Evolutionary conservation across 2,113 vertebrate genomes (phyloP).

Genomic region (Oreotrochilus melanogaster): DNA sequence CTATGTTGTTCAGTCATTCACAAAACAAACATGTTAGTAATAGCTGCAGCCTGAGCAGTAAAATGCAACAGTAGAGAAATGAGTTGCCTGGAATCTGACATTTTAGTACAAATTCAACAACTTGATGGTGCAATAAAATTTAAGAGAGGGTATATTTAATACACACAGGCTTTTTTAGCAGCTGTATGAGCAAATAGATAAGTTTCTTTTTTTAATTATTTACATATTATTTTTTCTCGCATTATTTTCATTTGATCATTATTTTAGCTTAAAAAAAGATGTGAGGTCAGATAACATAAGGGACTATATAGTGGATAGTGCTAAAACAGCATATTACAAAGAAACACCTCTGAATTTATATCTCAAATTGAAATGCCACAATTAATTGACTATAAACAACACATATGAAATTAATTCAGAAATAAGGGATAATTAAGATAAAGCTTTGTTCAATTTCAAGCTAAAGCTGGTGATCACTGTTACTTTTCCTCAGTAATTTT

Average conservation of each 20-base stretch:
- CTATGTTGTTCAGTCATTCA: neutral
- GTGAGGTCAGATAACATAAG: neutral
- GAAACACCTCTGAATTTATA: neutral
- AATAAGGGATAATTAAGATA: conserved; percentile 38
- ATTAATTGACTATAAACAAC: conserved; percentile 49
- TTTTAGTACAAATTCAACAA: neutral
- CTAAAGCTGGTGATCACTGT: neutral
- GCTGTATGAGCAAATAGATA: neutral
- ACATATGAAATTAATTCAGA: conserved; percentile 36
- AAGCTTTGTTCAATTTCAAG: conserved; percentile 37
- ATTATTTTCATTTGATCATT: neutral
- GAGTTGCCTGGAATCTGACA: neutral
- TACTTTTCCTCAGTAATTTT: neutral
- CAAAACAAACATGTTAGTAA: neutral
- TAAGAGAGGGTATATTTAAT: neutral
- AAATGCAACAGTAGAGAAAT: neutral
- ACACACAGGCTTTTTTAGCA: neutral
- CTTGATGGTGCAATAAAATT: neutral
- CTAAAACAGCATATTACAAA: conserved; percentile 20
- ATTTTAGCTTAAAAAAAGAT: neutral
- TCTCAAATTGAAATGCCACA: conserved; percentile 12
- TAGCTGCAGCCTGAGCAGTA: neutral
- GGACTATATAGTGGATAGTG: conserved; percentile 10
- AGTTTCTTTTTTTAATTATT: accelerated
- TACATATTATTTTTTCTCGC: neutral